Evolutionary conservation across 2,113 vertebrate genomes (phyloP).

Genomic region (Ancistrus triradiatus): DNA sequence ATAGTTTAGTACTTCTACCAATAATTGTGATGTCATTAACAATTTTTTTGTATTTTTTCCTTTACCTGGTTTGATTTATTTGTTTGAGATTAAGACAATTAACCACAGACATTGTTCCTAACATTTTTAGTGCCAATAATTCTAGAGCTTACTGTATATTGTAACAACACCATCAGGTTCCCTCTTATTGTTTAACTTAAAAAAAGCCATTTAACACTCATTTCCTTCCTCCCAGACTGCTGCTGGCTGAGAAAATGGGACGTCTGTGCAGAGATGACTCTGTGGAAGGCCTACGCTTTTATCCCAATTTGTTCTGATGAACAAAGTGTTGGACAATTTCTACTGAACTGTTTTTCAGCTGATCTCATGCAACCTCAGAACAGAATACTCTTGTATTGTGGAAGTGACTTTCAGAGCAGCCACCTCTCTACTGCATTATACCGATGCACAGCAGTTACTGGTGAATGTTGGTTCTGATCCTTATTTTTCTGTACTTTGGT

Average conservation of each 20-base stretch:
- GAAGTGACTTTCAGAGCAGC: neutral
- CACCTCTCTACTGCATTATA: constrained; percentile 6
- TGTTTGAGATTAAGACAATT: neutral
- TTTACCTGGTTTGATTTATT: too few relatives aligned
- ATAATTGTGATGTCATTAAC: too few relatives aligned
- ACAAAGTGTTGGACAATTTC: neutral
- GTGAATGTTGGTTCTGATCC: constrained; percentile 7
- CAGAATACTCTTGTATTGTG: neutral
- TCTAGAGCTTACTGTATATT: too few relatives aligned
- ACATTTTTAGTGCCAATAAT: too few relatives aligned
- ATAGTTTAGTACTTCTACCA: too few relatives aligned
- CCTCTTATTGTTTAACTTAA: neutral
- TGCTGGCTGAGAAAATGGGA: constrained; percentile 96
- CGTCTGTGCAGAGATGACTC: constrained; percentile 96
- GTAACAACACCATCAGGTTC: too few relatives aligned
- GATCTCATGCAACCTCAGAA: neutral
- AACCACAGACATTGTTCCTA: too few relatives aligned
- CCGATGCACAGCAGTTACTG: constrained; percentile 7
- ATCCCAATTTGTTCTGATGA: constrained; percentile 88
- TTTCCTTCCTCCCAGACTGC: constrained; percentile 66
- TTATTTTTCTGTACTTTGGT: neutral
- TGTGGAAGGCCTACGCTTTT: constrained; percentile 95
- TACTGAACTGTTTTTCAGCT: neutral
- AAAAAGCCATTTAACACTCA: neutral
- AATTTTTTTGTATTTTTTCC: too few relatives aligned